Percentiles rank a stretch among this genome's conserved stretches.
phyloP scores from a whole-genome alignment of 2,888 invertebrate species.

The Synergus gifuensis region DNA sequence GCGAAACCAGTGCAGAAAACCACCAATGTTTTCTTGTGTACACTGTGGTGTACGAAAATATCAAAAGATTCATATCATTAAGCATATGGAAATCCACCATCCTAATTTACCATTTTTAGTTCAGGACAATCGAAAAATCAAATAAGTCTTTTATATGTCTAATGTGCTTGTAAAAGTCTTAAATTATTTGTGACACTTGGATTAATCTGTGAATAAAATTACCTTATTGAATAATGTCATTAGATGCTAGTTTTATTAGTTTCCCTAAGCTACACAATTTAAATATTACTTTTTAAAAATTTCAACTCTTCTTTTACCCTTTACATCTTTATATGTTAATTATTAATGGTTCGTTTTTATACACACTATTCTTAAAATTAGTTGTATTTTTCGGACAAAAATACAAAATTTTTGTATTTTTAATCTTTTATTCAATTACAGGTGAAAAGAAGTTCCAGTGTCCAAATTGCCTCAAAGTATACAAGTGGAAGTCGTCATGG shows the following conservation, averaged over 20 bases:
- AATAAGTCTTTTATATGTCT: not conserved
- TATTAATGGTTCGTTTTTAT: no score
- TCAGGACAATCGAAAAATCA: not conserved
- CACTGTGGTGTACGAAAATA: conserved; percentile 68
- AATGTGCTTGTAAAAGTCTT: no score
- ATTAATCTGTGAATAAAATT: not conserved
- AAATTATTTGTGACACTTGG: not conserved
- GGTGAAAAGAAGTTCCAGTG: conserved; percentile 56
- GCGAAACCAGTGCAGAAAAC: conserved; percentile 63
- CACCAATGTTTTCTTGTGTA: conserved; percentile 63
- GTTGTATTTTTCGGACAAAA: no score
- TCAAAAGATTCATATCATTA: conserved; percentile 66
- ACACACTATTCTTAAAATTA: no score
- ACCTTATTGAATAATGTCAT: not conserved
- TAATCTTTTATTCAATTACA: conserved; percentile 10
- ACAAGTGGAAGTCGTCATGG: conserved; percentile 59
- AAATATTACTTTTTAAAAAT: no score
- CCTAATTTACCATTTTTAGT: conserved; percentile 48
- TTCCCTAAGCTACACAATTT: not conserved
- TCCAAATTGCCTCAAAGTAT: conserved; percentile 67
- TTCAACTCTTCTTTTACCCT: no score
- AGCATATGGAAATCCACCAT: conserved; percentile 62
- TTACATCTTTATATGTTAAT: not conserved
- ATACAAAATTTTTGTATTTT: no score
- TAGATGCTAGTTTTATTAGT: not conserved